Percentiles rank a stretch among this genome's conserved stretches.
phyloP scores from a whole-genome alignment of 2,797 vertebrate species.

The Sebastolobus alascanus region DNA sequence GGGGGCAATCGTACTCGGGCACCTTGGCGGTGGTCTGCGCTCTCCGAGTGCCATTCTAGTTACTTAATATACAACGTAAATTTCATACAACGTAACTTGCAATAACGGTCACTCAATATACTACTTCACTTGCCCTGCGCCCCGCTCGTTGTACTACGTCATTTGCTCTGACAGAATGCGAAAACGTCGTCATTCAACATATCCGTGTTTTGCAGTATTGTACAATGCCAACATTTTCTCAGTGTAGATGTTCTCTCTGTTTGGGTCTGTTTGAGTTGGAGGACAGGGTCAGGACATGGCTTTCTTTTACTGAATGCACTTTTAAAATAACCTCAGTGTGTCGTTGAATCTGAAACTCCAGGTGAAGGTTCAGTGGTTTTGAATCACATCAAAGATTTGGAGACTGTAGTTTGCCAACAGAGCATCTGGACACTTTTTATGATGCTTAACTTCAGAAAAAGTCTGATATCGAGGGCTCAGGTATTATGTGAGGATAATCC shows the following conservation, averaged over 20 bases:
- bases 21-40: no score
- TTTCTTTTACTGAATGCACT: neutral
- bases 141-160: fast-evolving
- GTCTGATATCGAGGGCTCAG: neutral
- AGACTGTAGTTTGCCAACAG: neutral
- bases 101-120: neutral
- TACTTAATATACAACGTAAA: neutral
- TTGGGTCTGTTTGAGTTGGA: neutral
- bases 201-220: neutral
- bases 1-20: no score
- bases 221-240: neutral
- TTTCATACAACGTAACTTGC: no score
- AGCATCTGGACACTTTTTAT: neutral
- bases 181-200: neutral
- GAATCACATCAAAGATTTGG: neutral
- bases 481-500: neutral
- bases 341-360: neutral
- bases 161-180: neutral
- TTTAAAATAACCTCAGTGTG: neutral
- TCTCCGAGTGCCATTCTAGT: no score
- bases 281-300: neutral
- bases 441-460: neutral
- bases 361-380: neutral
- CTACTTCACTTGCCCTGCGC: neutral
- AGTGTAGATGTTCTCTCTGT: neutral